These are phyloP conservation scores for Vesta saturnalis DNA, from an alignment of 2,888 invertebrate species.

Conservation along the genomic window DNA sequence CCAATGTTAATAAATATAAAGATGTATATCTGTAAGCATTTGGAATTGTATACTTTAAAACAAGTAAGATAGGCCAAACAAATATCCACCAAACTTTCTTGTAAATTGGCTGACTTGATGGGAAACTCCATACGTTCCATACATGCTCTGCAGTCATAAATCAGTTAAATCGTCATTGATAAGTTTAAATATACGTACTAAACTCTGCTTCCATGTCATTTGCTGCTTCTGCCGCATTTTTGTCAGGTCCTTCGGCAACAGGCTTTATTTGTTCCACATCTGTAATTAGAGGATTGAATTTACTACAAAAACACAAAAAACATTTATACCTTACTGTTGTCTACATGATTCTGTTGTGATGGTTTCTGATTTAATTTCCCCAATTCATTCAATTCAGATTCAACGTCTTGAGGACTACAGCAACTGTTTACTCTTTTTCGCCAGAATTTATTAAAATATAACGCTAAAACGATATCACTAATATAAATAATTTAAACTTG, in stretches of 20 bases:
- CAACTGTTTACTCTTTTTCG: slow-evolving; percentile 6
- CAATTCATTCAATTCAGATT: background rate
- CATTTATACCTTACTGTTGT: slow-evolving; percentile 16
- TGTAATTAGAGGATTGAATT: slow-evolving; percentile 24
- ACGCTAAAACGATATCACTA: slow-evolving; percentile 15
- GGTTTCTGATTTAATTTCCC: slow-evolving; percentile 5
- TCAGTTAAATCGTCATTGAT: background rate
- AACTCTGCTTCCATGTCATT: background rate
- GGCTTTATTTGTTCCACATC: slow-evolving; percentile 20
- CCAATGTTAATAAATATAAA: slow-evolving; percentile 72
- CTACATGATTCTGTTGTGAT: background rate
- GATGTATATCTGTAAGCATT: slow-evolving; percentile 70
- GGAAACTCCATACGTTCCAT: slow-evolving; percentile 64
- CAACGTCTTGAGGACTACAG: background rate
- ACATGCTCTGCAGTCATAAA: background rate
- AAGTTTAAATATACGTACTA: background rate
- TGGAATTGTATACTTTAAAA: slow-evolving; percentile 76
- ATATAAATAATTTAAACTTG: background rate
- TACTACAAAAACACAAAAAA: background rate
- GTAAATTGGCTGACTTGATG: slow-evolving; percentile 58
- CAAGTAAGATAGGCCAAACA: slow-evolving; percentile 74
- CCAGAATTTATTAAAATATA: slow-evolving; percentile 26
- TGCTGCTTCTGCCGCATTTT: background rate
- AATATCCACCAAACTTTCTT: slow-evolving; percentile 66
- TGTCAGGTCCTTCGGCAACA: background rate